Percentiles rank a stretch among this genome's conserved stretches.
Evolutionary conservation across 2,797 vertebrate species (phyloP).

Genomic region (Lophius americanus): DNA sequence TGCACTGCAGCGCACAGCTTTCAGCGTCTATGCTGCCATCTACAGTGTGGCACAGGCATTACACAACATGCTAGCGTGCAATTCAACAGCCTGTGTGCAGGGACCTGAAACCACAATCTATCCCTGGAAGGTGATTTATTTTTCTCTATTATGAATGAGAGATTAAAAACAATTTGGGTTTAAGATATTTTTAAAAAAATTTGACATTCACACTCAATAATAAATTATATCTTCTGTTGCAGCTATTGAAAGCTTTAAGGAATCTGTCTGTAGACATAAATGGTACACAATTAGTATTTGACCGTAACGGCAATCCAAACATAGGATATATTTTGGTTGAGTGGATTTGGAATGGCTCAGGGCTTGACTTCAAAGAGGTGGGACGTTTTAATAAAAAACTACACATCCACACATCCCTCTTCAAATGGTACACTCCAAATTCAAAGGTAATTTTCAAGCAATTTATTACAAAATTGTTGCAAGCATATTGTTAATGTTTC

Average conservation of each 20-base stretch:
- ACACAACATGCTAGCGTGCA: conserved; percentile 85
- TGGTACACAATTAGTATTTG: conserved; percentile 74
- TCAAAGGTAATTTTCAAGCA: conserved; percentile 62
- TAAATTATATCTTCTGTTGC: conserved; percentile 33
- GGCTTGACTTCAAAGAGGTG: conserved; percentile 52
- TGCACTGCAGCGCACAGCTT: conserved; percentile 62
- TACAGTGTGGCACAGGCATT: conserved; percentile 87
- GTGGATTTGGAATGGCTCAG: conserved; percentile 79
- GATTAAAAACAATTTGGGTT: background rate
- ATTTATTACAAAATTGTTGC: background rate
- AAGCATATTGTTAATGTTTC: background rate
- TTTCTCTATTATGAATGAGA: background rate
- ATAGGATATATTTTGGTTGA: conserved; percentile 80
- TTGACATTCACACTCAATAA: background rate
- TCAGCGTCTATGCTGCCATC: conserved; percentile 83
- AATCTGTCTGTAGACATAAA: conserved; percentile 73
- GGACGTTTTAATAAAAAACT: conserved; percentile 73
- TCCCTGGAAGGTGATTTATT: conserved; percentile 86
- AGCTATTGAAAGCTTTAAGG: conserved; percentile 85
- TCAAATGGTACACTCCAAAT: conserved; percentile 77
- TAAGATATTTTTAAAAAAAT: background rate
- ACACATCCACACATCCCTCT: conserved; percentile 50
- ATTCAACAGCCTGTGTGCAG: conserved; percentile 62
- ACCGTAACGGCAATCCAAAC: conserved; percentile 79
- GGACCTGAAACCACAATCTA: conserved; percentile 62